phyloP scores from a whole-genome alignment of 2,888 invertebrate species.

The Notodonta dromedarius region DNA sequence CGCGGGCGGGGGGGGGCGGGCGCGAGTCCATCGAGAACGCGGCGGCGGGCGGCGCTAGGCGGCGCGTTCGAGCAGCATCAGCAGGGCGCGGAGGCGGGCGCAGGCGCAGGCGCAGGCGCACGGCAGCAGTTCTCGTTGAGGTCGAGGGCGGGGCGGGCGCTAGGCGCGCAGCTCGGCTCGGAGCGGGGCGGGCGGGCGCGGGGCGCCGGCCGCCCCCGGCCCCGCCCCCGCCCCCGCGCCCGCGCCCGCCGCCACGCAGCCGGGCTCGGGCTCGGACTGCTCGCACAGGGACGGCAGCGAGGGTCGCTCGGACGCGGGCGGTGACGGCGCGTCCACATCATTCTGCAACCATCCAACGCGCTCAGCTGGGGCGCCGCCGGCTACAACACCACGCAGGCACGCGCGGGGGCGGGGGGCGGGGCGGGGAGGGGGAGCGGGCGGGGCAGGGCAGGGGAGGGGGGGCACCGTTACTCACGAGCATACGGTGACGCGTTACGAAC shows the following conservation, averaged over 20 bases:
- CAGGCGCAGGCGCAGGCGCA: constrained; percentile 17
- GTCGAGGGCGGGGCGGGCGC: constrained; percentile 26
- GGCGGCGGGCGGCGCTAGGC: too few species aligned
- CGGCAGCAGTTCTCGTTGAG: constrained; percentile 10
- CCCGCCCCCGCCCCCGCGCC: constrained; percentile 21
- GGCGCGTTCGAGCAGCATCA: constrained; percentile 19
- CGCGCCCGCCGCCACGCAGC: constrained; percentile 16
- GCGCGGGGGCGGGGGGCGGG: constrained; percentile 33
- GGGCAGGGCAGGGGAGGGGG: constrained; percentile 32
- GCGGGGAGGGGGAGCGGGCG: constrained; percentile 29
- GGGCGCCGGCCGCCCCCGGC: constrained; percentile 22
- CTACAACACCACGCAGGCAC: constrained; percentile 58
- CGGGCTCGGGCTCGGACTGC: constrained; percentile 31
- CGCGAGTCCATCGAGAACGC: too few species aligned
- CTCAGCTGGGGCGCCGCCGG: constrained; percentile 74
- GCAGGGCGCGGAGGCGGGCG: constrained; percentile 25
- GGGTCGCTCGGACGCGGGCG: constrained; percentile 66
- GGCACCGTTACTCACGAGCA: constrained; percentile 77
- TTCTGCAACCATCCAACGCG: constrained; percentile 82
- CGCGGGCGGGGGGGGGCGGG: background rate
- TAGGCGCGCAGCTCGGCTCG: constrained; percentile 40
- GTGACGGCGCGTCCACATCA: constrained; percentile 81
- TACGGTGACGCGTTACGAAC: constrained; percentile 51
- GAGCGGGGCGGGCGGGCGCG: constrained; percentile 16
- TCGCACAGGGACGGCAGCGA: constrained; percentile 59